phyloP scores from a whole-genome alignment of 2,888 invertebrate genomes.

The Lucinisca nassula region DNA sequence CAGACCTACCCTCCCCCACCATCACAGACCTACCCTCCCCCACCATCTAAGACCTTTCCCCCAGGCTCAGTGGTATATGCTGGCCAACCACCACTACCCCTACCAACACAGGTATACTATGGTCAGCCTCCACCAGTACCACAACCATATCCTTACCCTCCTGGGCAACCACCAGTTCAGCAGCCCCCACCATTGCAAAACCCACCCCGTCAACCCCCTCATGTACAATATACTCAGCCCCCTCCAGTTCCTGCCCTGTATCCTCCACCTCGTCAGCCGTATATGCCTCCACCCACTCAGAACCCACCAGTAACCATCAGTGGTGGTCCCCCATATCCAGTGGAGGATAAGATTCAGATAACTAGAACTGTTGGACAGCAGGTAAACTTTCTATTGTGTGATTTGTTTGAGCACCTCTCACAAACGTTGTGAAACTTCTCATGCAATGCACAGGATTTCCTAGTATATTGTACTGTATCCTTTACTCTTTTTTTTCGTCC shows the following conservation, averaged over 20 bases:
- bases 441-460: too few species aligned
- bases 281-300: background rate
- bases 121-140: background rate
- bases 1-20: constrained; percentile 2
- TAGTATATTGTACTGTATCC: too few species aligned
- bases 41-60: constrained; percentile 1
- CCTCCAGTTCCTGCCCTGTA: background rate
- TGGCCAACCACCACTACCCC: background rate
- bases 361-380: constrained; percentile 20
- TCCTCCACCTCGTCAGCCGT: constrained; percentile 15
- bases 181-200: background rate
- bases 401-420: too few species aligned
- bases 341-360: constrained; percentile 16
- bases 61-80: background rate
- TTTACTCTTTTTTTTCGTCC: background rate
- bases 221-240: background rate
- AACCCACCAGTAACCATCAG: background rate
- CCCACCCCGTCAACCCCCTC: background rate
- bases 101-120: constrained; percentile 13
- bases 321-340: constrained; percentile 44
- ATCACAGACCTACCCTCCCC: background rate
- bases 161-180: background rate
- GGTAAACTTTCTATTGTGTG: background rate
- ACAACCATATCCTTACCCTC: background rate
- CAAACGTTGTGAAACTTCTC: too few species aligned